Base-by-base conservation (phyloP, 2,888 invertebrate genomes). In the Plagodis dolabraria region DNA sequence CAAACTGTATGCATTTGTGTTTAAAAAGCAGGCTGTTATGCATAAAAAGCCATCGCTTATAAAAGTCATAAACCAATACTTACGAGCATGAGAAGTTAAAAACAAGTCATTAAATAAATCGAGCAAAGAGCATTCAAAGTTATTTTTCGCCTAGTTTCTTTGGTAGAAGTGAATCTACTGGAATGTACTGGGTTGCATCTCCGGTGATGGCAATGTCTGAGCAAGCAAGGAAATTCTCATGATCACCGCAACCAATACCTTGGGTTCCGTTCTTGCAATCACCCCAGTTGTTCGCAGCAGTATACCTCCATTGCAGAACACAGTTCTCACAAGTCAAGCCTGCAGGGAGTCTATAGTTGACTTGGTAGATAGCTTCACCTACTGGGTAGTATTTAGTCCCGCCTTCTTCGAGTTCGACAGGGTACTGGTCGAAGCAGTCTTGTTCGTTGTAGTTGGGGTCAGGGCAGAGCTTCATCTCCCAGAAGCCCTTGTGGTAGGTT, bases 251-350 rank as follows among this genome's bases (percentile, higher is more conserved):
- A 0, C 98, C 97, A 0, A 97, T 94, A 0, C 95, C 96, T 45
- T 95, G 95, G 44, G 94, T 94, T 0, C 96, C 96, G 74, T 96
- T 94, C 0, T 84, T 85, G 72, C 96, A 96, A 33, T 85, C 89
- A 0, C 97, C 97, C 97, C 97, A 97, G 79, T 96, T 96, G 77
- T 97, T 97, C 0, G 96, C 97, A 44, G 97, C 97, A 6, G 95
- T 93, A 77, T 98, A 98, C 69, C 95, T 94, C 98, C 98, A 98
- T 75, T 98, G 98, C 0, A 98, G 89, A 0, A 98, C 95, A 76
- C 98, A 98, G 75, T 96, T 96, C 0, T 94, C 93, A 75, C 98
- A 98, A 8, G 94, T 93, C 6, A 97, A 74, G 10, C 94, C 95
- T 40, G 83, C 43, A 0, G 93, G 94, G 0, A 96, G 85, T 55